These are phyloP conservation scores for Gastrophysa polygoni DNA, from an alignment of 2,888 invertebrate species.

Conservation along the genomic window DNA sequence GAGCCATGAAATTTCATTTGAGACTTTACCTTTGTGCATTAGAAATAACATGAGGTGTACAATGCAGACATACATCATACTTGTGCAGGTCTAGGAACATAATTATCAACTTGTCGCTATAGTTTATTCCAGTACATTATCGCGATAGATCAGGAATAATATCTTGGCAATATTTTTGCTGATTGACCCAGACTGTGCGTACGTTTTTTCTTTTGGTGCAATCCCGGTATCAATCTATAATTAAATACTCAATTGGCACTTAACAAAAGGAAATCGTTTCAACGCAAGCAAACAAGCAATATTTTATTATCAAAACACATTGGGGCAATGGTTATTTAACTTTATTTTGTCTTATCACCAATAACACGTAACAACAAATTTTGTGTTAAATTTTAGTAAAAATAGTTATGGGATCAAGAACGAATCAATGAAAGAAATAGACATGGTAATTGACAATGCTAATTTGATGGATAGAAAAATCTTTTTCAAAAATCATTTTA, in stretches of 20 bases:
- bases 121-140: slow-evolving; percentile 38
- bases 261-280: slow-evolving; percentile 39
- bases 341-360: not conserved
- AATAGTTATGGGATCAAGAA: no score
- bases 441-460: no score
- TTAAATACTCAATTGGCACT: slow-evolving; percentile 49
- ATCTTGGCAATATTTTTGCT: slow-evolving; percentile 47
- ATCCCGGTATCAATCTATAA: slow-evolving; percentile 49
- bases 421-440: no score
- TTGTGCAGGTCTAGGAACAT: slow-evolving; percentile 15
- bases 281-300: not conserved
- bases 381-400: no score
- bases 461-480: no score
- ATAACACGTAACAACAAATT: no score
- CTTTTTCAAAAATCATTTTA: no score
- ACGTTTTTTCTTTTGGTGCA: slow-evolving; percentile 28
- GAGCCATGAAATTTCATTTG: no score
- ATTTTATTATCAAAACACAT: slow-evolving; percentile 9
- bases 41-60: no score
- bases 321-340: slow-evolving; percentile 4
- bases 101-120: slow-evolving; percentile 12
- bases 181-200: slow-evolving; percentile 45
- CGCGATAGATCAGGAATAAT: slow-evolving; percentile 44
- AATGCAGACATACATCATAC: not conserved
- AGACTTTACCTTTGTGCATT: no score